A percentile compares a stretch with the other conserved stretches of the same genome.
These are phyloP conservation scores for Salvelinus fontinalis DNA, from an alignment of 2,113 vertebrate species.

Conservation along the genomic window DNA sequence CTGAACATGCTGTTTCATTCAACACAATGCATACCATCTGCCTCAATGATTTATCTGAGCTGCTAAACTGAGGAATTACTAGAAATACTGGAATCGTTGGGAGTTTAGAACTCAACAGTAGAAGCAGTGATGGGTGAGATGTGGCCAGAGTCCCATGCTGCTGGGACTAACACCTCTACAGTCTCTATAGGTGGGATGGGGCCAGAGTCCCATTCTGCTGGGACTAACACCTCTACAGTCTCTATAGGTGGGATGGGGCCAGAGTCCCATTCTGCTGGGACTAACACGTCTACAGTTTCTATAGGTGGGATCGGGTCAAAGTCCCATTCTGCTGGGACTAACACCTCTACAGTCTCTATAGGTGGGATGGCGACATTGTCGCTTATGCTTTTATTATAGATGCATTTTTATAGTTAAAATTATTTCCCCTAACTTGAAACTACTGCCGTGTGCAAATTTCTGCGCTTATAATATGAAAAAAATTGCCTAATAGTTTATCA, in stretches of 20 bases:
- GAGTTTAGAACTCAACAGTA: not conserved
- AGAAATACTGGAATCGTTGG: slow-evolving; percentile 4
- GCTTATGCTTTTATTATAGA: too few relatives aligned
- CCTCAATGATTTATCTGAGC: slow-evolving; percentile 40
- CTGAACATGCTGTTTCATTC: not conserved
- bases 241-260: not conserved
- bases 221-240: not conserved
- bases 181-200: not conserved
- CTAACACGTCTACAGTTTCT: not conserved
- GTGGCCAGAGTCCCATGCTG: slow-evolving; percentile 29
- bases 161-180: not conserved
- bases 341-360: not conserved
- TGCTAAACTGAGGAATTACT: slow-evolving; percentile 37
- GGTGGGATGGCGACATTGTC: too few relatives aligned
- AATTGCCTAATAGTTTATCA: too few relatives aligned
- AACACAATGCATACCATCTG: not conserved
- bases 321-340: not conserved
- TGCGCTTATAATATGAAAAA: too few relatives aligned
- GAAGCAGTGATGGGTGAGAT: slow-evolving; percentile 12
- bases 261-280: slow-evolving; percentile 27
- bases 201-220: not conserved
- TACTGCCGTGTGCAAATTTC: too few relatives aligned
- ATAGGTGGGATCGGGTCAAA: not conserved
- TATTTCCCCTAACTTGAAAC: too few relatives aligned
- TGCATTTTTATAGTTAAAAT: too few relatives aligned